These are phyloP conservation scores for Pharmacophagus antenor DNA, from an alignment of 2,888 invertebrate genomes.

Conservation along the genomic window DNA sequence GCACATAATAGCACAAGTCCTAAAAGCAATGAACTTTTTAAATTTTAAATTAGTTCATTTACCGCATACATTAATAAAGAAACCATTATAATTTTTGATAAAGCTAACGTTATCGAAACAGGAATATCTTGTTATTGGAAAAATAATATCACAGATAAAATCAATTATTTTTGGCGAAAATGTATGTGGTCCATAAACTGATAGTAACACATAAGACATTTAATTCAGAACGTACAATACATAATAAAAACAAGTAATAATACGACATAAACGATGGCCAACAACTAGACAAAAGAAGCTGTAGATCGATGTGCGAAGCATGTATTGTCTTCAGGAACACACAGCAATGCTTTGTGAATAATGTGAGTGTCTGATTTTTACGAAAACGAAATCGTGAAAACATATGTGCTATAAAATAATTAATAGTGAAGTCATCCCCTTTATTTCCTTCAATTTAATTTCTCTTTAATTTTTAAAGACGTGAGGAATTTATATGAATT, in stretches of 20 bases:
- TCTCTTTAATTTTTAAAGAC: too few relatives aligned
- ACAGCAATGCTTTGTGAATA: conserved; percentile 28
- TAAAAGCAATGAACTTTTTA: conserved; percentile 5
- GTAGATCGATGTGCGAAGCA: conserved; percentile 32
- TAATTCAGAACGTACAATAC: conserved; percentile 1
- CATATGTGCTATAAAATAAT: not conserved
- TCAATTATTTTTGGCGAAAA: not conserved
- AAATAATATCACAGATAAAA: not conserved
- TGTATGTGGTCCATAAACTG: conserved; percentile 10
- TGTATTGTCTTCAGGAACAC: conserved; percentile 58
- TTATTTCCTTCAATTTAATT: too few relatives aligned
- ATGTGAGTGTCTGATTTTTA: not conserved
- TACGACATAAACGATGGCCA: not conserved
- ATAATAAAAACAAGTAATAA: conserved; percentile 6
- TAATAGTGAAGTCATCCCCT: not conserved
- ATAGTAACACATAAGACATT: not conserved
- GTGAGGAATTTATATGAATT: too few relatives aligned
- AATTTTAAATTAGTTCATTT: conserved; percentile 4
- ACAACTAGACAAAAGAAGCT: conserved; percentile 17
- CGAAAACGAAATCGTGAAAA: not conserved
- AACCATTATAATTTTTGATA: not conserved
- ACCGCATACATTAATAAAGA: not conserved
- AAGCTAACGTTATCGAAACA: not conserved
- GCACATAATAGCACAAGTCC: not conserved
- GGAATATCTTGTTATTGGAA: not conserved